Evolutionary conservation across 2,797 vertebrate genomes (phyloP).

Genomic region (Holocentrus rufus): DNA sequence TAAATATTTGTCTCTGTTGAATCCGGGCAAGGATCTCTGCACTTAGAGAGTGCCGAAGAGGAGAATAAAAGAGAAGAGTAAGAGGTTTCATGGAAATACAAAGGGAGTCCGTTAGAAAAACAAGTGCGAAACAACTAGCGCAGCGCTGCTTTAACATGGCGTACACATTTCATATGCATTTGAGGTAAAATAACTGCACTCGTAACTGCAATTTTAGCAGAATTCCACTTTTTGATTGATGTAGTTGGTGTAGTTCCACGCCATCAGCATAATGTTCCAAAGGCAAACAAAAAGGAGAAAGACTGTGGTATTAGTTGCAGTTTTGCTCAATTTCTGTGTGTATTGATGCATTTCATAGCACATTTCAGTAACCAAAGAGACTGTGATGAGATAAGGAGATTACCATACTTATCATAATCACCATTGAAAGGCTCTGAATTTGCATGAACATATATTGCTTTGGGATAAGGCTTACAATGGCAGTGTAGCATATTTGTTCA

Average conservation of each 20-base stretch:
- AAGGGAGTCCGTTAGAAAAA: slow-evolving; percentile 63
- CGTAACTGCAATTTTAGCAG: slow-evolving; percentile 75
- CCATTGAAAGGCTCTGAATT: slow-evolving; percentile 79
- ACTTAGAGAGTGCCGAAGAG: slow-evolving; percentile 94
- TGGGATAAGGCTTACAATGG: slow-evolving; percentile 78
- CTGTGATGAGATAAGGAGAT: slow-evolving; percentile 85
- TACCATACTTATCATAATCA: slow-evolving; percentile 86
- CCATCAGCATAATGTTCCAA: slow-evolving; percentile 72
- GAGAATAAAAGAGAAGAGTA: slow-evolving; percentile 86
- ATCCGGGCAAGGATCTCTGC: slow-evolving; percentile 91
- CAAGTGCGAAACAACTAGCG: slow-evolving; percentile 58
- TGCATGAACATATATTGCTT: slow-evolving; percentile 82
- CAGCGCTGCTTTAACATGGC: slow-evolving; percentile 8
- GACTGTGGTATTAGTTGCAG: slow-evolving; percentile 74
- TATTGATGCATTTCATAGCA: slow-evolving; percentile 83
- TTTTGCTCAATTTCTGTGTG: slow-evolving; percentile 78
- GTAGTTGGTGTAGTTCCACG: slow-evolving; percentile 65
- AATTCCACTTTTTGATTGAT: slow-evolving; percentile 79
- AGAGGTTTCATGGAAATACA: slow-evolving; percentile 33
- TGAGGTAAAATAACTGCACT: slow-evolving; percentile 67
- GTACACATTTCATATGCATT: slow-evolving; percentile 63
- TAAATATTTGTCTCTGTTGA: slow-evolving; percentile 93
- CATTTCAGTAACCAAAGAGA: slow-evolving; percentile 83
- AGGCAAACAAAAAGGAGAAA: slow-evolving; percentile 62
- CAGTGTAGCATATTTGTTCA: slow-evolving; percentile 70